phyloP scores from a whole-genome alignment of 1,140 invertebrate species.

The Pollicipes pollicipes region DNA sequence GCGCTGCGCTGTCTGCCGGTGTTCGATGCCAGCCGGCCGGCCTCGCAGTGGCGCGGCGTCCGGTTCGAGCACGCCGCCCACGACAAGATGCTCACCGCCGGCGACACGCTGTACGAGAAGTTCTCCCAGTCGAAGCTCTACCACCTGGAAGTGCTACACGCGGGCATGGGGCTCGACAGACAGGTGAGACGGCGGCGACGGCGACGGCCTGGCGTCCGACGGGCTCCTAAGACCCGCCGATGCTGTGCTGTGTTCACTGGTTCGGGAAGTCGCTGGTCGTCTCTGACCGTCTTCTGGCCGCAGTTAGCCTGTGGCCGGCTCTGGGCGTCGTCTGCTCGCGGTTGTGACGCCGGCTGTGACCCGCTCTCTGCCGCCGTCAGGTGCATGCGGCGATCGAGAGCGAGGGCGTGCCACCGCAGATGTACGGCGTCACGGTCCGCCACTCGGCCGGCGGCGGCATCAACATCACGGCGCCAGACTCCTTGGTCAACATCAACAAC shows the following conservation, averaged over 20 bases:
- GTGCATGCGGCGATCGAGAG: conserved; percentile 52
- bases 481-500: conserved; percentile 60
- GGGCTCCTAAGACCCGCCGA: not conserved
- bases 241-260: not conserved
- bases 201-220: not conserved
- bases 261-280: not conserved
- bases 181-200: not conserved
- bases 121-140: conserved; percentile 57
- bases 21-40: conserved; percentile 42
- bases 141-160: conserved; percentile 61
- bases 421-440: conserved; percentile 57
- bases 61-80: conserved; percentile 57
- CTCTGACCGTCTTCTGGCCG: not conserved
- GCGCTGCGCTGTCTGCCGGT: conserved; percentile 59
- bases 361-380: conserved; percentile 41
- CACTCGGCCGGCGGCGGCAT: conserved; percentile 80
- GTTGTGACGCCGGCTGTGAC: not conserved
- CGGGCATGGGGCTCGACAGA: conserved; percentile 47
- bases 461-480: conserved; percentile 65
- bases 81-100: conserved; percentile 44
- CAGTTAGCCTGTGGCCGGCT: not conserved
- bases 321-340: not conserved
- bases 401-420: conserved; percentile 64
- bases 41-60: conserved; percentile 64
- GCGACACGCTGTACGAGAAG: conserved; percentile 57